Evolutionary conservation across 2,797 vertebrate species (phyloP), one percentile per base, ranked within the genome.

Genomic region (Neoniphon sammara): DNA sequence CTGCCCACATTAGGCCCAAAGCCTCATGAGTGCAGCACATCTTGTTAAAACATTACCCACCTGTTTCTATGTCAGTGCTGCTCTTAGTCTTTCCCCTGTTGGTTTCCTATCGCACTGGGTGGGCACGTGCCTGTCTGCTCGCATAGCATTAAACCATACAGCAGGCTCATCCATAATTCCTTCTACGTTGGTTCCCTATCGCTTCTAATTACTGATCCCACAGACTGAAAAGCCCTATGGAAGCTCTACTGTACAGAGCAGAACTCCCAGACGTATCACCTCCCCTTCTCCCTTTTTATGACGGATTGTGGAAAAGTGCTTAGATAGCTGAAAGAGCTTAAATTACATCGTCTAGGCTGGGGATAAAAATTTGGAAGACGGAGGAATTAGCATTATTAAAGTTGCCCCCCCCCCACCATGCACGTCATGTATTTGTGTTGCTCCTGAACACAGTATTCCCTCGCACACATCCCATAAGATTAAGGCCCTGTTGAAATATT

Each of bases 401-500:
- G 81, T 81, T 76, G 68, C 74, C 58, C 81, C 78, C 27, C 72
- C 55, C 62, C 31, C 31, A 5, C 31, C 60, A 52, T 4, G 0
- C 60, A 27, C 73, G 64, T 71, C 58, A 58, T 68, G 66, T 75
- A 70, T 81, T 85, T 81, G 69, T 85, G 75, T 74, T 77, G 55
- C 81, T 80, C 81, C 78, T 66, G 65, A 80, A 85, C 81, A 82
- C 70, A 73, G 85, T 83, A 81, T 81, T 66, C 66, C 78, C 66
- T 78, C 70, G 67, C 65, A 76, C 47, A 23, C 76, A 53, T 81
- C 83, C 75, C 80, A 61, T 73, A 75, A 78, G 65, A 88, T 82
- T 42, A 87, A 84, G 75, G 72, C 52, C 47, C 30, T 46, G 53
- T 59, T 86, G 69, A 85, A 91, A 86, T 84, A 87, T 91, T 86